phyloP scores from a whole-genome alignment of 2,113 vertebrate genomes.

The Isurus oxyrinchus region DNA sequence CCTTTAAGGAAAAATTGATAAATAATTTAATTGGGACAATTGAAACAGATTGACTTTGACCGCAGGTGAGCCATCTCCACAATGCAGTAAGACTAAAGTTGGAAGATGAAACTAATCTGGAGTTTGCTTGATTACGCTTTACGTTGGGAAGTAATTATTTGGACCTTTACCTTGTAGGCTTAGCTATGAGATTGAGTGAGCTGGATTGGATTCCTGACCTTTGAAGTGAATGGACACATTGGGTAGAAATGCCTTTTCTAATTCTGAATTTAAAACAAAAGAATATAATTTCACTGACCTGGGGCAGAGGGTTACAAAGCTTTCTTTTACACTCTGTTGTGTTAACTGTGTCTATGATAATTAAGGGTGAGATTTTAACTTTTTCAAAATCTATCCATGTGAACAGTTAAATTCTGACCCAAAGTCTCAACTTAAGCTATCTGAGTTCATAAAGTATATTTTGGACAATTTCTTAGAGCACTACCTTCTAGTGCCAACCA shows the following conservation, averaged over 20 bases:
- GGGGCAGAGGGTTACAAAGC: no score
- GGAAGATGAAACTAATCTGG: neutral
- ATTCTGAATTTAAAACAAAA: neutral
- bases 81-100: neutral
- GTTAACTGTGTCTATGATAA: neutral
- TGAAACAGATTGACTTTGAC: neutral
- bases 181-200: neutral
- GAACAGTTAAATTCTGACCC: neutral
- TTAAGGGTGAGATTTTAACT: neutral
- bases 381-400: neutral
- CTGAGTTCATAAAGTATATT: neutral
- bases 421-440: neutral
- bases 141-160: neutral
- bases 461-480: no score
- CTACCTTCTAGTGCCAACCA: no score
- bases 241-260: neutral
- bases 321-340: neutral
- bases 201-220: no score
- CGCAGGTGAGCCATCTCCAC: no score
- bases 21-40: neutral
- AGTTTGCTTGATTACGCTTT: neutral
- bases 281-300: neutral
- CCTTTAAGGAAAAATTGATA: neutral
- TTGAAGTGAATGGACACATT: neutral
- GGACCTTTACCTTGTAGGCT: neutral